These are phyloP conservation scores for Sandelia bainsii DNA, from an alignment of 2,797 vertebrate genomes.

Conservation along the genomic window DNA sequence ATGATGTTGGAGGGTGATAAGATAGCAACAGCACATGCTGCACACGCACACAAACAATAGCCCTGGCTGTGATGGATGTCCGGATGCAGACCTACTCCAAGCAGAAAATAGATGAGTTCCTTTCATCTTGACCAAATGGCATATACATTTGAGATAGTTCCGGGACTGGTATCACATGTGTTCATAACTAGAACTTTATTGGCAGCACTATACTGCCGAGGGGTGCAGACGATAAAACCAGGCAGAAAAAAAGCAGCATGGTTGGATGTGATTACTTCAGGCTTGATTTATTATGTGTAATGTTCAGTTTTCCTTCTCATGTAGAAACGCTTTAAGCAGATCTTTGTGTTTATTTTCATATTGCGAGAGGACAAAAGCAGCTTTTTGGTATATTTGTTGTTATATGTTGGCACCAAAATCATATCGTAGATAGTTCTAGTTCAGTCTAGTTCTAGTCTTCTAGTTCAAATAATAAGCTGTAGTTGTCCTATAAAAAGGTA, in stretches of 20 bases:
- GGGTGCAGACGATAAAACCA: conserved; percentile 30
- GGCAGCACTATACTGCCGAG: conserved; percentile 24
- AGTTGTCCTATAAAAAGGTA: too few relatives aligned
- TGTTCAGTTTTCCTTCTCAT: conserved; percentile 7
- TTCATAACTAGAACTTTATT: conserved; percentile 58
- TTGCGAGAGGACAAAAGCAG: too few relatives aligned
- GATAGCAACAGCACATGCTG: conserved; percentile 25
- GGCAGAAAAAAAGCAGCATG: conserved; percentile 2
- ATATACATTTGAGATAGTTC: conserved; percentile 48
- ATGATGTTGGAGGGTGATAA: conserved; percentile 74
- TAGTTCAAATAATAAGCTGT: not conserved
- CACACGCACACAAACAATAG: conserved; percentile 60
- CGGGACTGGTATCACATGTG: conserved; percentile 39
- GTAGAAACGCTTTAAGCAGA: not conserved
- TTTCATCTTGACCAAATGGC: conserved; percentile 55
- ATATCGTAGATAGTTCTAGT: not conserved
- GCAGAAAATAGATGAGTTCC: conserved; percentile 66
- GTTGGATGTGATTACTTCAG: conserved; percentile 10
- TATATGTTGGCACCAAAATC: not conserved
- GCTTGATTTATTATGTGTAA: conserved; percentile 19
- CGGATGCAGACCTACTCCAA: conserved; percentile 64
- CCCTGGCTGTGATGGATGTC: conserved; percentile 70
- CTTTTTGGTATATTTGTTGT: not conserved
- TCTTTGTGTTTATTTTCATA: not conserved
- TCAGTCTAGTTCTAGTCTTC: too few relatives aligned